Evolutionary conservation across 2,888 invertebrate species (phyloP), one percentile per base, ranked within the genome.

Genomic region (Trimorus sp.): DNA sequence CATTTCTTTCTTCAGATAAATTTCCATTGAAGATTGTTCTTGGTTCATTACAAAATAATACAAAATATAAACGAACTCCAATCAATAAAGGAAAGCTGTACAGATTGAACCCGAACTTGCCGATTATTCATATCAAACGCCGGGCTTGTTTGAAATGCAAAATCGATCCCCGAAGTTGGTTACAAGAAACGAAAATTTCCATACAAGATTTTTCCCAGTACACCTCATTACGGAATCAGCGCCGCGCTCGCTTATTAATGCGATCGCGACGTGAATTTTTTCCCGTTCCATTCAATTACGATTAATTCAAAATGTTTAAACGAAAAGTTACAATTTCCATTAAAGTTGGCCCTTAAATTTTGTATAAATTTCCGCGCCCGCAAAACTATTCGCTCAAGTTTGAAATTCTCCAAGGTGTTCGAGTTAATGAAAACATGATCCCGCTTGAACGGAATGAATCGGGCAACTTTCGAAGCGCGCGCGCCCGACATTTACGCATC

Each of bases 331-430:
- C 65, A 60, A 82, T 82, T 78, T 74, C 77, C 68, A 69, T 78
- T 74, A 77, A 82, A 77, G 78, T 78, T 82, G 74, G 82, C 58
- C 73, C 74, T 75, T 79, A 76, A 73, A 75, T 79, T 65, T 68
- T 76, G 79, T 73, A 76, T 78, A 82, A 75, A 82, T 82, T 82
- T 78, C 73, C 60, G 65, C 79, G 38, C 49, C 79, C 63, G 54
- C 69, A 79, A 73, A 74, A 79, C 74, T 79, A 74, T 79, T 74
- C 74, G 63, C 63, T 74, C 58, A 74, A 79, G 79, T 79, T 79
- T 79, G 79, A 79, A 74, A 79, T 79, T 79, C 79, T 79, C 79
- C 65, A 79, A 79, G 79, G 79, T 79, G 79, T 79, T 69, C 74
- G 37, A 79, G 74, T 79, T 79, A 79, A 74, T 79, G 79, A 79